phyloP scores from a whole-genome alignment of 2,113 vertebrate species.

The Anguilla rostrata region DNA sequence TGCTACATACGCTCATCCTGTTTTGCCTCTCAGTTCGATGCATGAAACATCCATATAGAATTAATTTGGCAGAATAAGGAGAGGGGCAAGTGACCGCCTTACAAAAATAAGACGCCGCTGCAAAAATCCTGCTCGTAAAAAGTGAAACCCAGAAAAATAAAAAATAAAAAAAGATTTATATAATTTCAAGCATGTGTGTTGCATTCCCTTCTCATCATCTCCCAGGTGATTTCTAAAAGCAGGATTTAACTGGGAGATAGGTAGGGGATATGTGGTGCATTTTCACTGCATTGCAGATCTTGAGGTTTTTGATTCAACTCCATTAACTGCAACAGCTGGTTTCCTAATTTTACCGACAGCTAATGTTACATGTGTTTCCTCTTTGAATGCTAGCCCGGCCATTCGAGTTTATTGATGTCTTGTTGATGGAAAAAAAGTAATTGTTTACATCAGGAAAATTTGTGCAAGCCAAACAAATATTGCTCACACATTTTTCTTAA shows the following conservation, averaged over 20 bases:
- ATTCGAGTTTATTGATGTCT: neutral
- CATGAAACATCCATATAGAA: neutral
- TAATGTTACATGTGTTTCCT: neutral
- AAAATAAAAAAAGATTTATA: neutral
- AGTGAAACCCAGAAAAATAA: neutral
- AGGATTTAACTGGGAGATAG: neutral
- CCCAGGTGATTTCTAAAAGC: neutral
- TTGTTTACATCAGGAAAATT: neutral
- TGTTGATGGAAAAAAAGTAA: neutral
- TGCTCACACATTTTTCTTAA: neutral
- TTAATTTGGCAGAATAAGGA: neutral
- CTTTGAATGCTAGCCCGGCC: neutral
- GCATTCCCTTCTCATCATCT: neutral
- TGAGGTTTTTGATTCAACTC: constrained; percentile 1
- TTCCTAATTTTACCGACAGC: constrained; percentile 11
- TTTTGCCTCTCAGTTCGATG: neutral
- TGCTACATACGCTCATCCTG: neutral
- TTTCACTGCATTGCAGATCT: neutral
- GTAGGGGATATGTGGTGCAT: neutral
- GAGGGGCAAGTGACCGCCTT: neutral
- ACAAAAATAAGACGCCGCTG: neutral
- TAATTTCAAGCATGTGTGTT: neutral
- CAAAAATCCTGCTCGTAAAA: neutral
- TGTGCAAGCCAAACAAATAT: neutral
- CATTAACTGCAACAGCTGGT: constrained; percentile 2